Conservation (phyloP, 2,797 vertebrate species). For the Clarias fuscus region DNA sequence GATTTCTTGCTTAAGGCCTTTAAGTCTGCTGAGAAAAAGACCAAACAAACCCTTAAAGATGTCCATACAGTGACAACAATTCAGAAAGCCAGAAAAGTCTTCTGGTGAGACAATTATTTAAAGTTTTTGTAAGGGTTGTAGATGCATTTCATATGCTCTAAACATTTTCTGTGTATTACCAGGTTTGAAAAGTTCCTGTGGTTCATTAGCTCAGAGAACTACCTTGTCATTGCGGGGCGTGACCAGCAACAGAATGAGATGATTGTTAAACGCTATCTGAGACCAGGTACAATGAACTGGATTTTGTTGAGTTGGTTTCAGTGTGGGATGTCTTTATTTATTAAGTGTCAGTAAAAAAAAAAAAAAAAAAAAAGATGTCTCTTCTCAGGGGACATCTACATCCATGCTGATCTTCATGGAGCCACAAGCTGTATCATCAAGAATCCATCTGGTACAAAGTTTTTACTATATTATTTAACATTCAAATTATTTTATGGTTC, state of each 20-base stretch:
- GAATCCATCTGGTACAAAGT: conserved; percentile 85
- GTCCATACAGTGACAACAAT: conserved; percentile 97
- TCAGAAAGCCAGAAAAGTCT: conserved; percentile 96
- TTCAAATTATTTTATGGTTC: neutral
- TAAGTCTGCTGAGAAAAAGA: conserved; percentile 99
- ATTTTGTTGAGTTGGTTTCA: neutral
- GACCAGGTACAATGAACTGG: conserved; percentile 72
- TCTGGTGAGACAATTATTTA: conserved; percentile 81
- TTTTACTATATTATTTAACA: neutral
- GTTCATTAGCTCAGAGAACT: conserved; percentile 98
- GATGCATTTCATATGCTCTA: neutral
- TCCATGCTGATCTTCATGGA: conserved; percentile 95
- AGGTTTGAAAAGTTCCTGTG: conserved; percentile 99
- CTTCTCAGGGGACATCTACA: conserved; percentile 88
- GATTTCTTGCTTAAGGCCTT: conserved; percentile 79
- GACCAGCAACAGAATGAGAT: conserved; percentile 99
- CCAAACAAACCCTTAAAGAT: conserved; percentile 94
- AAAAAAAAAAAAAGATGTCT: neutral
- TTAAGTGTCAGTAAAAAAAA: neutral
- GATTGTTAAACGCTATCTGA: conserved; percentile 94
- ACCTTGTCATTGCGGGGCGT: conserved; percentile 91
- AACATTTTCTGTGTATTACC: conserved; percentile 32
- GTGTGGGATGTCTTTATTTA: neutral
- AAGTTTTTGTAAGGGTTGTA: neutral
- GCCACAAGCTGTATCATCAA: conserved; percentile 97